phyloP scores from a whole-genome alignment of 2,888 invertebrate genomes.

The Rutpela maculata region DNA sequence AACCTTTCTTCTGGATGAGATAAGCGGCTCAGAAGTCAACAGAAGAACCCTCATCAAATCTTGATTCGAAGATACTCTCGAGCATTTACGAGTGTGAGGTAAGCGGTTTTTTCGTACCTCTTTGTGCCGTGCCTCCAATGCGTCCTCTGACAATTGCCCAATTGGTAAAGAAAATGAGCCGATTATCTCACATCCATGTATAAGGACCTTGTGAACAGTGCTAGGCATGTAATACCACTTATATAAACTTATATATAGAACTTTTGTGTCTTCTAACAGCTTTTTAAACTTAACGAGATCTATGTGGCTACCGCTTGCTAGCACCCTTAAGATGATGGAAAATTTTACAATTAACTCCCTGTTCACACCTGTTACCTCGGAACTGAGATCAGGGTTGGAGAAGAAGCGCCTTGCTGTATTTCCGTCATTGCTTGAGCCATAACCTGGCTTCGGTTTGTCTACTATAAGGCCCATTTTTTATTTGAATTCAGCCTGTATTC shows the following conservation, averaged over 20 bases:
- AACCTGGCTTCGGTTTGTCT: too few species aligned
- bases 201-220: too few species aligned
- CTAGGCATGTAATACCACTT: too few species aligned
- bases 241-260: neutral
- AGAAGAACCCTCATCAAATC: neutral
- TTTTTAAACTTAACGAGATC: neutral
- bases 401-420: conserved; percentile 35
- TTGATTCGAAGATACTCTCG: neutral
- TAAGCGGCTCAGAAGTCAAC: neutral
- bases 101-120: neutral
- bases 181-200: too few species aligned
- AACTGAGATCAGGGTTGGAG: conserved; percentile 5
- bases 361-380: conserved; percentile 20
- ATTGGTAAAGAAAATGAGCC: too few species aligned
- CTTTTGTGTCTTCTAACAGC: neutral
- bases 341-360: neutral
- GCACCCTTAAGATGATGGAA: neutral
- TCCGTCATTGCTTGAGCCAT: too few species aligned
- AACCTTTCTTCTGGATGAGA: too few species aligned
- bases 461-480: too few species aligned
- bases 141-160: conserved; percentile 1
- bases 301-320: conserved; percentile 5
- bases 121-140: conserved; percentile 3
- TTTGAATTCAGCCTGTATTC: too few species aligned
- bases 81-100: neutral